These are phyloP conservation scores for Muntiacus muntjak DNA, from an alignment of 2,113 vertebrate genomes.

Conservation along the genomic window DNA sequence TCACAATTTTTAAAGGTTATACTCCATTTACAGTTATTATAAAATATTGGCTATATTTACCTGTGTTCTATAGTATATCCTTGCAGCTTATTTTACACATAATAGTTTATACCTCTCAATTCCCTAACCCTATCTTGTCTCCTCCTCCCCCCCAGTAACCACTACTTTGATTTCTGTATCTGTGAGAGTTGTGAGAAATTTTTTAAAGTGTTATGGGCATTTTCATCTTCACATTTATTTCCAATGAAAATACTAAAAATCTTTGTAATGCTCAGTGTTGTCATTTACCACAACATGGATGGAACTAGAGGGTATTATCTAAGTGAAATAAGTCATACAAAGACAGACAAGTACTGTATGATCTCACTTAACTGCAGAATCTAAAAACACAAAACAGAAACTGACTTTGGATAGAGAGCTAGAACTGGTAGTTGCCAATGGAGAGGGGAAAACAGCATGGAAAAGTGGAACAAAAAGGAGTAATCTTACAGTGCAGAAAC, in stretches of 20 bases:
- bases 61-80: background rate
- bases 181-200: background rate
- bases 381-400: background rate
- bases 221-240: background rate
- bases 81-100: background rate
- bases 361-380: background rate
- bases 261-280: background rate
- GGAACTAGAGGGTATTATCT: background rate
- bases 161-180: background rate
- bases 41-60: background rate
- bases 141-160: background rate
- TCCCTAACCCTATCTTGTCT: background rate
- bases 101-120: background rate
- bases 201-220: background rate
- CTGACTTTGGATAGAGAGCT: background rate
- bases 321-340: background rate
- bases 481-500: background rate
- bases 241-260: background rate
- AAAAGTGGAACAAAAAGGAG: background rate
- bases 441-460: background rate
- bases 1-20: background rate
- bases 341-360: background rate
- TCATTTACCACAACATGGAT: background rate
- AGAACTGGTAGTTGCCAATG: background rate
- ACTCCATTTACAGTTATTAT: background rate